A percentile compares a stretch with the other conserved stretches of the same genome.
Evolutionary conservation across 2,113 vertebrate species (phyloP).

Genomic region (Eretmochelys imbricata): DNA sequence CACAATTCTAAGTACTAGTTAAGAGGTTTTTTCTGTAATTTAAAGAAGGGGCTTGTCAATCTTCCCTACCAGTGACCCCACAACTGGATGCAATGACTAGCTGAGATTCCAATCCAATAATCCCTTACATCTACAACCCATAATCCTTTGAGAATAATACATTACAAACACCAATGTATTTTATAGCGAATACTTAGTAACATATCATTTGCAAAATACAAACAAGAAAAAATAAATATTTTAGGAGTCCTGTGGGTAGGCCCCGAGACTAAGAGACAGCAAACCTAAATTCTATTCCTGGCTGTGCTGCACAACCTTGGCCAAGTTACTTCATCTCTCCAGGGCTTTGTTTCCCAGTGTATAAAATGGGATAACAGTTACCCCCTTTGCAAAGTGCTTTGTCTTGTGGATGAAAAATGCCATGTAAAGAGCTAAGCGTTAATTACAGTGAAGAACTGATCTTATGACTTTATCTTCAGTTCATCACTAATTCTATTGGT

Average conservation of each 20-base stretch:
- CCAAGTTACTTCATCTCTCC: background rate
- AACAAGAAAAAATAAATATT: background rate
- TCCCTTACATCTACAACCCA: background rate
- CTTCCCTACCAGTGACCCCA: background rate
- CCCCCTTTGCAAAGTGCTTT: accelerated
- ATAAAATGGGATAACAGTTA: background rate
- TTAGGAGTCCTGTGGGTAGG: accelerated
- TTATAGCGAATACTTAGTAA: background rate
- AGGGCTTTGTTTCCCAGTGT: background rate
- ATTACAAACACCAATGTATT: accelerated
- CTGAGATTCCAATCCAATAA: accelerated
- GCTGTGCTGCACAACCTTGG: background rate
- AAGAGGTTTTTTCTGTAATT: background rate
- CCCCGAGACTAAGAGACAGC: background rate
- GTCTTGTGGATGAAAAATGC: accelerated
- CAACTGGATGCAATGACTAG: background rate
- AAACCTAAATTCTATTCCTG: background rate
- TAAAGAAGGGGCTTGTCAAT: background rate
- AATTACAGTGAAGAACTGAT: background rate
- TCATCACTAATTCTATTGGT: background rate
- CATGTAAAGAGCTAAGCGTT: background rate
- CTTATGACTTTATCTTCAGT: background rate
- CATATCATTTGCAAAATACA: background rate
- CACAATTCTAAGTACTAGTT: background rate
- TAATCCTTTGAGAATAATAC: background rate